Percentiles rank a stretch among this genome's conserved stretches.
Evolutionary conservation across 2,888 invertebrate genomes (phyloP).

Genomic region (Drosophila monieri): DNA sequence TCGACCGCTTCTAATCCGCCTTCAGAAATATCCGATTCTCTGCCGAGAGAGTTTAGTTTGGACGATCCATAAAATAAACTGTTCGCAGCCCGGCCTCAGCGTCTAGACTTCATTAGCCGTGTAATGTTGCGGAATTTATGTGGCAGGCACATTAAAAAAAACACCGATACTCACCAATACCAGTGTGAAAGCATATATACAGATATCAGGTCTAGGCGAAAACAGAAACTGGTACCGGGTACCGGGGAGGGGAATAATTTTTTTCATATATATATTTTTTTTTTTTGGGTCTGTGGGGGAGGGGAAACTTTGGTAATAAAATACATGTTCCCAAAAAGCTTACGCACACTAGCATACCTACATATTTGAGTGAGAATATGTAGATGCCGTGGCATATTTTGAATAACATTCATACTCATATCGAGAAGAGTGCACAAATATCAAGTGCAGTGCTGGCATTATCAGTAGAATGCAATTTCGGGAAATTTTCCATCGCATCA

Average conservation of each 20-base stretch:
- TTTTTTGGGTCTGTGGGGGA: slow-evolving; percentile 2
- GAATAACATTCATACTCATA: slow-evolving; percentile 2
- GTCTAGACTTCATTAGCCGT: slow-evolving; percentile 74
- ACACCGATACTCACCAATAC: slow-evolving; percentile 32
- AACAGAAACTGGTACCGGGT: slow-evolving; percentile 21
- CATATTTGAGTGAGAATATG: not conserved
- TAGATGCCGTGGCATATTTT: slow-evolving; percentile 4
- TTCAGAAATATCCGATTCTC: slow-evolving; percentile 9
- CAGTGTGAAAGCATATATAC: not conserved
- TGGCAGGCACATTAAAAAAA: slow-evolving; percentile 69
- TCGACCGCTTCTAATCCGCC: slow-evolving; percentile 21
- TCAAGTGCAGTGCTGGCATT: slow-evolving; percentile 46
- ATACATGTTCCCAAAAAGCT: slow-evolving; percentile 23
- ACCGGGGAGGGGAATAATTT: not conserved
- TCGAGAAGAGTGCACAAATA: slow-evolving; percentile 7
- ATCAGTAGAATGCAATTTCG: slow-evolving; percentile 60
- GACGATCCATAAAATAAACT: slow-evolving; percentile 42
- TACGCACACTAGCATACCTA: not conserved
- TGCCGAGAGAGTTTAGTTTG: slow-evolving; percentile 8
- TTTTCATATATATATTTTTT: not conserved
- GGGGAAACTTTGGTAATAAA: slow-evolving; percentile 17
- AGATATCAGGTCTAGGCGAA: slow-evolving; percentile 24
- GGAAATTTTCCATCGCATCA: slow-evolving; percentile 57
- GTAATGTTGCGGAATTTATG: slow-evolving; percentile 74
- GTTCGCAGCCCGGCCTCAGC: slow-evolving; percentile 17